Evolutionary conservation across 2,888 invertebrate species (phyloP), one percentile per base, ranked within the genome.

Genomic region (Eubasilissa splendida): DNA sequence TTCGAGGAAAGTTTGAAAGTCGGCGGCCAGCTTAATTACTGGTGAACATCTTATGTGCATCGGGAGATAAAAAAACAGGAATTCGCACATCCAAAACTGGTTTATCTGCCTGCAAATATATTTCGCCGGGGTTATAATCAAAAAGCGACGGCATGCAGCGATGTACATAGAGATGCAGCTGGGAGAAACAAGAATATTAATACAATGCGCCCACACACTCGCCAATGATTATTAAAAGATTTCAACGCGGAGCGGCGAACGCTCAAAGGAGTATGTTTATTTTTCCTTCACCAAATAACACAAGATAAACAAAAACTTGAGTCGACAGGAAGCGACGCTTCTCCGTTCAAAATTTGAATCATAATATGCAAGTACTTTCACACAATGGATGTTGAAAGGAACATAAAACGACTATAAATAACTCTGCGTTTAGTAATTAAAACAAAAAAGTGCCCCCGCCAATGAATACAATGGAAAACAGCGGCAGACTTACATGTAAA

Each of bases 401-500:
- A 56, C 53, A 76, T 65, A 65, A 42, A 11, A 12, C 53, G 14
- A 56, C 52, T 56, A 77, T 68, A 77, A 77, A 77, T 77, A 68
- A 58, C 50, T 31, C 52, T 60, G 52, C 75, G 52, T 58, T 60
- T 31, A 58, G 68, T 77, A 77, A 77, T 77, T 68, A 77, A 77
- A 77, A 77, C 77, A 77, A 77, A 77, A 22, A 76, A 68, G 58
- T 70, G 53, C 42, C 68, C 76, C 77, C 68, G 68, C 68, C 59
- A 68, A 7, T 56, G 58, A 53, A 58, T 14, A 70, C 70, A 70
- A 70, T 53, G 54, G 14, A 56, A 76, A 65, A 66, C 65, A 76
- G 7, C 73, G 58, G 73, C 73, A 65, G 52, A 66, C 77, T 77
- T 77, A 77, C 77, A 77, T 68, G 68, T 77, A 42, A 77, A 77